Conservation (phyloP, 2,888 invertebrate species). For the Spodoptera littoralis region DNA sequence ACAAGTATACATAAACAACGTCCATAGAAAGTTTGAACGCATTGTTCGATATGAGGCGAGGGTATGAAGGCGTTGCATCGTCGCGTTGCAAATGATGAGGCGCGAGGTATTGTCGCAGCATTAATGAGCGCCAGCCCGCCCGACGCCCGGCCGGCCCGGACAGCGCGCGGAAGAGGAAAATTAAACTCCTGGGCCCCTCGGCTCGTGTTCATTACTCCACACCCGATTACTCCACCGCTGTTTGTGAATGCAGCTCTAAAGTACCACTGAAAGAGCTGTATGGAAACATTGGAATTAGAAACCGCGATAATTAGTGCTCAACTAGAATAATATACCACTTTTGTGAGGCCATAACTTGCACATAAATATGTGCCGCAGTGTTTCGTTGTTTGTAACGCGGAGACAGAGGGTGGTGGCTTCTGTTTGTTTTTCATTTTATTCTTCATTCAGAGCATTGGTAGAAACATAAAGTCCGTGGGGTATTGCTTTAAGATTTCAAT, state of each 20-base stretch:
- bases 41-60: conserved; percentile 61
- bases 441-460: conserved; percentile 69
- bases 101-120: conserved; percentile 84
- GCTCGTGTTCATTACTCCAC: conserved; percentile 84
- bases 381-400: conserved; percentile 46
- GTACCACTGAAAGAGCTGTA: conserved; percentile 62
- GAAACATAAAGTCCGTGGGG: conserved; percentile 84
- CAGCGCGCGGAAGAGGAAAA: conserved; percentile 87
- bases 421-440: conserved; percentile 82
- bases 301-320: conserved; percentile 60
- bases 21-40: conserved; percentile 56
- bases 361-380: conserved; percentile 37
- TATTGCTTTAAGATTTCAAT: conserved; percentile 89
- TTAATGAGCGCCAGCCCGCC: conserved; percentile 77
- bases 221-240: conserved; percentile 80
- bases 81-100: conserved; percentile 78
- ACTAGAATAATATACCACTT: conserved; percentile 54
- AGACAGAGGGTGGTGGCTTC: conserved; percentile 49
- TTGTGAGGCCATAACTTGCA: conserved; percentile 40
- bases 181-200: conserved; percentile 87
- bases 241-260: conserved; percentile 78
- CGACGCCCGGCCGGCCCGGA: conserved; percentile 70
- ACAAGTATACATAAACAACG: conserved; percentile 50
- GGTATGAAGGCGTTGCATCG: conserved; percentile 56
- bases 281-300: conserved; percentile 67